Evolutionary conservation across 2,113 vertebrate genomes (phyloP).

Genomic region (Poicephalus gulielmi): DNA sequence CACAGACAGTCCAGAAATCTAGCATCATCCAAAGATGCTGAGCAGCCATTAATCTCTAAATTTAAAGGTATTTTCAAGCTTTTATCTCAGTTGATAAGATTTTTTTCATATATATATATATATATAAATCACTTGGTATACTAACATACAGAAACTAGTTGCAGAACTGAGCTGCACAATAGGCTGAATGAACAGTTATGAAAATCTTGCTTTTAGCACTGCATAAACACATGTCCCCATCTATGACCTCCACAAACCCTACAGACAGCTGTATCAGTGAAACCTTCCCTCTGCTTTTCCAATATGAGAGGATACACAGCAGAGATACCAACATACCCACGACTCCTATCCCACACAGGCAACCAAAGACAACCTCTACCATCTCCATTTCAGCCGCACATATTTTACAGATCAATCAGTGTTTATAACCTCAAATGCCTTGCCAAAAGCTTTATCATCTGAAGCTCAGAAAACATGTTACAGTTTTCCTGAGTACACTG

Average conservation of each 20-base stretch:
- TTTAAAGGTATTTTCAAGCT: neutral
- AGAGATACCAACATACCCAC: fast-evolving
- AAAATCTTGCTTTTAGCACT: neutral
- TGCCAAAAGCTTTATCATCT: neutral
- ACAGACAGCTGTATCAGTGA: neutral
- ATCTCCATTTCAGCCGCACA: neutral
- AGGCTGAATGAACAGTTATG: neutral
- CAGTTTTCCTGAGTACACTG: neutral
- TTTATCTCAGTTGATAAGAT: neutral
- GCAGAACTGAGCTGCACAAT: neutral
- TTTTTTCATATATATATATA: neutral
- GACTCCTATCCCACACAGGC: neutral
- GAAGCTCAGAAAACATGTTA: neutral
- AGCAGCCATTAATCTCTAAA: neutral
- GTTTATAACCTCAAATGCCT: neutral
- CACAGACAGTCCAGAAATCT: neutral
- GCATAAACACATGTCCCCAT: neutral
- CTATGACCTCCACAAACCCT: neutral
- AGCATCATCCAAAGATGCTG: neutral
- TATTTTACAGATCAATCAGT: neutral
- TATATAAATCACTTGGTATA: neutral
- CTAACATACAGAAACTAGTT: neutral
- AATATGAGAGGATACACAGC: neutral
- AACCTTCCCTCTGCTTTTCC: neutral
- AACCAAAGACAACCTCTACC: neutral